Conservation (phyloP, 2,113 vertebrate species). For the Perccottus glenii region DNA sequence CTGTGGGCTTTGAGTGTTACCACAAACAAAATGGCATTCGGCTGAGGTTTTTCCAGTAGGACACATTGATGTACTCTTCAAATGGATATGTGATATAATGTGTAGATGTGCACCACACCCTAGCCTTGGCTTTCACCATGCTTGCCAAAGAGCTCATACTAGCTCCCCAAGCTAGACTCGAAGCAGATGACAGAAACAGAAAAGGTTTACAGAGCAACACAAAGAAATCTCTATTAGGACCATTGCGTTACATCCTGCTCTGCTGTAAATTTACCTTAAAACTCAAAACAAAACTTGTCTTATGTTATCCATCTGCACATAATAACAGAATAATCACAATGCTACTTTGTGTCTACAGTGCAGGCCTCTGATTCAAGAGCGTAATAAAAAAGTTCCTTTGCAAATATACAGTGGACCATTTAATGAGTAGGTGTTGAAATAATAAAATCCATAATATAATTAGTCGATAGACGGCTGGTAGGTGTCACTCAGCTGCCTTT, state of each 20-base stretch:
- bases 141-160: constrained; percentile 45
- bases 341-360: constrained; percentile 21
- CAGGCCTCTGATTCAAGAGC: constrained; percentile 9
- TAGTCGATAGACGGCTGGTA: constrained; percentile 43
- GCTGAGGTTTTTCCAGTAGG: constrained; percentile 26
- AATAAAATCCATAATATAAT: constrained; percentile 63
- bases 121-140: constrained; percentile 45
- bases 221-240: constrained; percentile 41
- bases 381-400: constrained; percentile 9
- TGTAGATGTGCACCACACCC: constrained; percentile 61
- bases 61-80: constrained; percentile 29
- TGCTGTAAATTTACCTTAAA: constrained; percentile 34
- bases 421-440: constrained; percentile 69
- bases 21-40: constrained; percentile 52
- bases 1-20: constrained; percentile 26
- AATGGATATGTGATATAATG: constrained; percentile 33
- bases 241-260: constrained; percentile 40
- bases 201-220: constrained; percentile 22
- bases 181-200: constrained; percentile 43
- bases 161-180: constrained; percentile 29
- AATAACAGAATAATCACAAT: constrained; percentile 40
- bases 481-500: constrained; percentile 54
- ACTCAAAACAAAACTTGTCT: constrained; percentile 29
- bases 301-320: constrained; percentile 29
- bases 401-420: constrained; percentile 41